Base-by-base conservation (phyloP, 2,888 invertebrate genomes). In the Torymus texanus region DNA sequence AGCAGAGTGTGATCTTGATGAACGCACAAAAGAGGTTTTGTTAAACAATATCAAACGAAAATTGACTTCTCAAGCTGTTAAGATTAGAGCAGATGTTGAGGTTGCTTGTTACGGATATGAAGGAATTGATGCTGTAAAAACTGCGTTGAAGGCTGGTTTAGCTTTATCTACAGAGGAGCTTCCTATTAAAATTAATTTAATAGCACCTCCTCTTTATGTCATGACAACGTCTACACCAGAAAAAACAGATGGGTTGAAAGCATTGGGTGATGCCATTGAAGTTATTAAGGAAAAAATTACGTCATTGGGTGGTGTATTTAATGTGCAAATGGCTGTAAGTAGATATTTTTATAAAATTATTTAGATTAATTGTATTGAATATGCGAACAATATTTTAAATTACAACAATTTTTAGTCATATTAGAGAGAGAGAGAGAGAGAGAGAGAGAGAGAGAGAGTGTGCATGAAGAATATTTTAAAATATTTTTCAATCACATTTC, bases 171-270 rank as follows among this genome's bases (percentile, higher is more conserved):
- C 97, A 0, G 95, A 95, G 84, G 97, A 97, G 85, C 93, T 99
- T 91, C 98, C 98, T 0, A 97, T 99, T 85, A 98, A 98, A 93
- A 99, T 99, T 85, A 99, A 99, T 91, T 92, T 99, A 84, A 99
- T 99, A 89, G 99, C 99, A 5, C 99, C 99, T 53, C 99, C 99
- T 74, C 92, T 98, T 85, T 99, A 98, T 92, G 98, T 99, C 79
- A 97, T 99, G 94, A 99, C 99, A 16, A 98, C 99, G 63, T 97
- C 98, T 50, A 99, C 99, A 0, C 96, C 99, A 41, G 99, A 99
- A 89, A 96, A 98, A 89, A 93, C 95, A 67, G 98, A 98, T 85
- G 99, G 99, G 2, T 92, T 99, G 65, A 96, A 95, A 91, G 95
- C 96, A 8, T 91, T 99, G 70, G 95, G 97, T 87, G 94, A 95